These are phyloP conservation scores for Koerneria pararmatus DNA, from an alignment of 2,888 invertebrate genomes.

Conservation along the genomic window DNA sequence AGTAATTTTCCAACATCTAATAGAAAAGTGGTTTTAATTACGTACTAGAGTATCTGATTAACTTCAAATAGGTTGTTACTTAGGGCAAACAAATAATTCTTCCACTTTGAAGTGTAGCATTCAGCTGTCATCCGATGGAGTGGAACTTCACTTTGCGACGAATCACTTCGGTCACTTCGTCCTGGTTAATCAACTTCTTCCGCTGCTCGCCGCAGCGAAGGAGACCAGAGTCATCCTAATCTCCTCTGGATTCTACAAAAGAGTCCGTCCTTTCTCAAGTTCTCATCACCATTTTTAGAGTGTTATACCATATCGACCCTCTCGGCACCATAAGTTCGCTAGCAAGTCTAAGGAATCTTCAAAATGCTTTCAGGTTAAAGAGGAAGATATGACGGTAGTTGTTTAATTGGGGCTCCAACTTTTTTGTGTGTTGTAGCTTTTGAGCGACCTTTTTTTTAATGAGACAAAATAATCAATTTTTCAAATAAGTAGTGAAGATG, in stretches of 20 bases:
- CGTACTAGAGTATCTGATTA: too few species aligned
- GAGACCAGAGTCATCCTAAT: conserved; percentile 61
- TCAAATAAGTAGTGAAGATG: conserved; percentile 12
- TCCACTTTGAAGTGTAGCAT: conserved; percentile 56
- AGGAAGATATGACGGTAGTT: background rate
- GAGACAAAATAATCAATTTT: background rate
- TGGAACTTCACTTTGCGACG: conserved; percentile 77
- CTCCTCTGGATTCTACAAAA: conserved; percentile 58
- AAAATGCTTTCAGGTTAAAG: background rate
- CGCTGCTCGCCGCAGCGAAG: conserved; percentile 68
- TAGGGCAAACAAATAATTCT: too few species aligned
- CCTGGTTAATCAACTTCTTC: conserved; percentile 61
- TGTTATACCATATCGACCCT: conserved; percentile 11
- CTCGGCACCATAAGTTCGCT: too few species aligned
- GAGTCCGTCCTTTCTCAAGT: conserved; percentile 29
- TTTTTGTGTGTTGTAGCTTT: background rate
- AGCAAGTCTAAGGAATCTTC: too few species aligned
- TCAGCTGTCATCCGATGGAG: conserved; percentile 69
- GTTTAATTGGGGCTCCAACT: background rate
- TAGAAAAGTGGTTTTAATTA: too few species aligned
- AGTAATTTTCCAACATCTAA: too few species aligned
- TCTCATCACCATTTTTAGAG: conserved; percentile 10
- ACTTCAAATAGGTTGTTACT: too few species aligned
- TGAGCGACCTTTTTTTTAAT: background rate
- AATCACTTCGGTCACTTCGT: conserved; percentile 82